Evolutionary conservation across 2,888 invertebrate species (phyloP).

Genomic region (Elgonia sp.): DNA sequence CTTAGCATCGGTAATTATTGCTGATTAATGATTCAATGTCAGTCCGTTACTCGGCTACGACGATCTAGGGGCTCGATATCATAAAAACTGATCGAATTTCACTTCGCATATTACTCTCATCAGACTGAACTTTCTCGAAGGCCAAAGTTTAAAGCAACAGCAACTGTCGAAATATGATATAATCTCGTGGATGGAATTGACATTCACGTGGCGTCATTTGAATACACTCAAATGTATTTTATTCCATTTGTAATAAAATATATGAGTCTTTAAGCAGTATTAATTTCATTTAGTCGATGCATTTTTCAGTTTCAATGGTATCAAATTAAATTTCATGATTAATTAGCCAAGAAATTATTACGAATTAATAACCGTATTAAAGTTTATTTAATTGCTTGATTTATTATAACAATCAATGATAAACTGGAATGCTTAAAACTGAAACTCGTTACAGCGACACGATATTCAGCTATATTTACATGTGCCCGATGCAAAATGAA

Average conservation of each 20-base stretch:
- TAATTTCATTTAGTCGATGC: neutral
- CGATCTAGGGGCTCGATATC: slow-evolving; percentile 76
- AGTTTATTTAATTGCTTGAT: neutral
- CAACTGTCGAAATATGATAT: slow-evolving; percentile 68
- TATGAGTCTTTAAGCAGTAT: neutral
- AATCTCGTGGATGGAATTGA: slow-evolving; percentile 42
- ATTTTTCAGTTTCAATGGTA: neutral
- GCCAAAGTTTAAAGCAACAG: slow-evolving; percentile 61
- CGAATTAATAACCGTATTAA: neutral
- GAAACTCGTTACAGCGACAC: slow-evolving; percentile 43
- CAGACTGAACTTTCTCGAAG: slow-evolving; percentile 61
- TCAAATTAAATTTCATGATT: neutral
- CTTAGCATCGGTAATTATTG: slow-evolving; percentile 83
- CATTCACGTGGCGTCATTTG: slow-evolving; percentile 30
- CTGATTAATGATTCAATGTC: slow-evolving; percentile 83
- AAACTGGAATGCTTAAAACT: neutral
- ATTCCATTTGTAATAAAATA: slow-evolving; percentile 13
- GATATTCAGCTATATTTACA: slow-evolving; percentile 59
- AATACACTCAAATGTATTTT: slow-evolving; percentile 1
- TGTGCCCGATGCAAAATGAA: slow-evolving; percentile 54
- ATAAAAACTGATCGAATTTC: slow-evolving; percentile 76
- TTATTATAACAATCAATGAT: slow-evolving; percentile 31
- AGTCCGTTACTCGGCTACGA: slow-evolving; percentile 78
- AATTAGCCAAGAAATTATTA: neutral
- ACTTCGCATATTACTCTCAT: slow-evolving; percentile 68